Evolutionary conservation across 1,140 invertebrate genomes (phyloP), one percentile per base, ranked within the genome.

Genomic region (Hyposmocoma kahamanoa): DNA sequence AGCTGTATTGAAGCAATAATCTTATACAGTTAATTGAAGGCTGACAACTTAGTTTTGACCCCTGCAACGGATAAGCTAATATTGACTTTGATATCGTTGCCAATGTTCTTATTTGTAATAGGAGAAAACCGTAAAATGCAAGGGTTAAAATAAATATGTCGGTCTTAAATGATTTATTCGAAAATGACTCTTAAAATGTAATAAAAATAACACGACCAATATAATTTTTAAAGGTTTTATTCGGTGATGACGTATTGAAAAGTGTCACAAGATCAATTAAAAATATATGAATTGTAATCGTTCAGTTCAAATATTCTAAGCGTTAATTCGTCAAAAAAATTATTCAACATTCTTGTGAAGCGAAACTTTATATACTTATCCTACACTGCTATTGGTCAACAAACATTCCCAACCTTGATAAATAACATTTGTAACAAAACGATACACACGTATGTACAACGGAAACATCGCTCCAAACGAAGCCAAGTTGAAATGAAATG

Each of bases 351-450:
- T n/a, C n/a, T n/a, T n/a, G n/a, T 53, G 50, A 62, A 59, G 50
- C 54, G 57, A 67, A 71, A 62, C 57, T 63, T 62, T 56, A 45
- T 26, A 21, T 61, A 61, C 59, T 69, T 72, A 80, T 43, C 63
- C 55, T 71, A 76, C 56, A 57, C 56, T 69, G 45, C 67, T 69
- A 71, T 84, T 84, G 78, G 76, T 86, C 81, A 84, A 81, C 71
- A 77, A 83, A 85, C 66, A 67, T 77, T 76, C 58, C 70, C 68
- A 81, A 80, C 67, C 67, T 64, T 67, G 50, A 76, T 70, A 72
- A 67, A 72, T 70, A 80, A 76, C 72, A 70, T 66, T n/a, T 61
- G 26, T 52, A 72, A 80, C 63, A 76, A 59, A 68, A 73, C 61
- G 69, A 59, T 65, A 58, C 56, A 56, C 62, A 57, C 5, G 11